Conservation (phyloP, 2,113 vertebrate species). For the Haliaeetus leucogaster region DNA sequence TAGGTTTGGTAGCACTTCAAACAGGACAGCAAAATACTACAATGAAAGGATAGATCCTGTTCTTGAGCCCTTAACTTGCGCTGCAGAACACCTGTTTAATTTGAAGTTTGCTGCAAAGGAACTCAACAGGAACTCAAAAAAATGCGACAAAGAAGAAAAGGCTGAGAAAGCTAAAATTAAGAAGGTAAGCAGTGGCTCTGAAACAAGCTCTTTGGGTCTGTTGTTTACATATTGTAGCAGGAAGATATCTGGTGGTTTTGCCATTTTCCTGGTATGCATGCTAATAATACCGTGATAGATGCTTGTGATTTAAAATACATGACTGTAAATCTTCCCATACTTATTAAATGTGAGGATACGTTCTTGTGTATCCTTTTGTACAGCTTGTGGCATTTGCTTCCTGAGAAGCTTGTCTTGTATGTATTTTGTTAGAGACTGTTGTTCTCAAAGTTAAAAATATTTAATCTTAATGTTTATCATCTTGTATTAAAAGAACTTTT, state of each 20-base stretch:
- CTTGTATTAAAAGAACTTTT: background rate
- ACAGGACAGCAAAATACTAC: background rate
- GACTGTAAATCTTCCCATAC: background rate
- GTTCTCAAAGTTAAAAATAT: background rate
- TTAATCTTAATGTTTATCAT: background rate
- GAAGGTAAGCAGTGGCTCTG: conserved; percentile 76
- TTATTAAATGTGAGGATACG: background rate
- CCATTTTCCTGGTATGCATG: background rate
- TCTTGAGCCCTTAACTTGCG: conserved; percentile 54
- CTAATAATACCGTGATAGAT: background rate
- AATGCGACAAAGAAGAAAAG: conserved; percentile 94
- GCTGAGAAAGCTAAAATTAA: conserved; percentile 90
- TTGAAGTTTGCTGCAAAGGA: conserved; percentile 93
- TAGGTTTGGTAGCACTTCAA: background rate
- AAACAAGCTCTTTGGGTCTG: background rate
- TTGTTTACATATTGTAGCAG: background rate
- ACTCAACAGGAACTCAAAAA: conserved; percentile 87
- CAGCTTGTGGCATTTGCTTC: background rate
- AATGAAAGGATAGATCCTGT: background rate
- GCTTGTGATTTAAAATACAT: background rate
- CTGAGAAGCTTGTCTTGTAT: background rate
- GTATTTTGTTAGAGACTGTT: background rate
- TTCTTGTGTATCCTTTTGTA: background rate
- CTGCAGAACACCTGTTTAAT: conserved; percentile 88
- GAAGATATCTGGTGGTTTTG: background rate